These are phyloP conservation scores for Coremacera marginata DNA, from an alignment of 2,888 invertebrate species.

Conservation along the genomic window DNA sequence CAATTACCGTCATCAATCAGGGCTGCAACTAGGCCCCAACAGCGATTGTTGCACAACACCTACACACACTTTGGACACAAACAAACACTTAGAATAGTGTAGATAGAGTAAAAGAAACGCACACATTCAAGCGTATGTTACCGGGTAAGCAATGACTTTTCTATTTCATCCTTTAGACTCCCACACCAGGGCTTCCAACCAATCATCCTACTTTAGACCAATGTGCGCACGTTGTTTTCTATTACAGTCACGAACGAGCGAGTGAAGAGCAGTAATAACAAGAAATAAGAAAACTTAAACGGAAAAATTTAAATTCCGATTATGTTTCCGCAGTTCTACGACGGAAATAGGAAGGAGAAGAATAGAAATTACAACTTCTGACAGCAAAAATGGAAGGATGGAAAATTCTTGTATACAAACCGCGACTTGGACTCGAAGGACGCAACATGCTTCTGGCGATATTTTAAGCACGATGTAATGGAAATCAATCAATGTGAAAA, in stretches of 20 bases:
- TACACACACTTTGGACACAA: background rate
- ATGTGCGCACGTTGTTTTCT: background rate
- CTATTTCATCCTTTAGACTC: background rate
- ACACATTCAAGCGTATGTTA: background rate
- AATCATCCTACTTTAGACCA: background rate
- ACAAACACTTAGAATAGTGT: background rate
- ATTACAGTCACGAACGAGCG: background rate
- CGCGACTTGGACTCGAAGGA: background rate
- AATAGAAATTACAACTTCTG: constrained; percentile 3
- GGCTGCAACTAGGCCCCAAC: background rate
- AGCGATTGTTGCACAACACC: constrained; percentile 11
- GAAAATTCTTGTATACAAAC: background rate
- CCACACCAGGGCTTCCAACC: background rate
- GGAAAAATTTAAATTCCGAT: constrained; percentile 20
- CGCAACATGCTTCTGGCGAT: background rate
- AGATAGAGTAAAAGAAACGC: background rate
- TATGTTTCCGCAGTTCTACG: constrained; percentile 12
- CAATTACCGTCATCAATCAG: constrained; percentile 46
- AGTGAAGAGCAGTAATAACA: background rate
- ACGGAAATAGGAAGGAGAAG: background rate
- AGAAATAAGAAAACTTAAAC: constrained; percentile 1
- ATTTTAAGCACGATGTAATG: constrained; percentile 4
- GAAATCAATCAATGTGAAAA: background rate
- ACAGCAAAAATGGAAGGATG: background rate
- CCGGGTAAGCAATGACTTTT: background rate